Conservation (phyloP, 2,797 vertebrate species). For the Enteromius fasciolatus region DNA sequence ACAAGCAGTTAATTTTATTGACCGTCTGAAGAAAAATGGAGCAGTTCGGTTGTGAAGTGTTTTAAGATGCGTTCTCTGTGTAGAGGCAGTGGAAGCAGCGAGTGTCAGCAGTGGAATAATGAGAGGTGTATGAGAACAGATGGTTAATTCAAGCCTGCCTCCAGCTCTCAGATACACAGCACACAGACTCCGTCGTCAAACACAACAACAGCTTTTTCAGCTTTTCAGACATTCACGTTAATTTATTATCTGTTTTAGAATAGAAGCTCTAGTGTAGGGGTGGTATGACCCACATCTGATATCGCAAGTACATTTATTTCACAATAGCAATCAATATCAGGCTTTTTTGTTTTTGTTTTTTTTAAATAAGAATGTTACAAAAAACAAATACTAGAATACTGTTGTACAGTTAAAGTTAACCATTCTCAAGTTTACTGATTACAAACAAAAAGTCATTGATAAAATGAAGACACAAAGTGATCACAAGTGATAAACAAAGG, state of each 20-base stretch:
- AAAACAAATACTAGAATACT: neutral
- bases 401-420: neutral
- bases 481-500: neutral
- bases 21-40: neutral
- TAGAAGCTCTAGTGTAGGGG: neutral
- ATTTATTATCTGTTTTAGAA: neutral
- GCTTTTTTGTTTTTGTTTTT: too few species aligned
- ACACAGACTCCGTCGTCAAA: constrained; percentile 9
- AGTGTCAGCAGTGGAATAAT: constrained; percentile 62
- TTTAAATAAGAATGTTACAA: neutral
- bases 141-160: constrained; percentile 60
- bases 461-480: neutral
- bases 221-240: neutral
- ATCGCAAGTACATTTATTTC: neutral
- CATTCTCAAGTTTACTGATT: neutral
- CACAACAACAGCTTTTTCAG: constrained; percentile 17
- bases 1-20: neutral
- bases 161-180: constrained; percentile 45
- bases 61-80: constrained; percentile 42
- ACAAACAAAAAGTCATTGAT: neutral
- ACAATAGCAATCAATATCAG: neutral
- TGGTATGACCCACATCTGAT: neutral
- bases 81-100: constrained; percentile 53
- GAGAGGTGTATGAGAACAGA: constrained; percentile 65
- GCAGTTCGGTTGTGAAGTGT: constrained; percentile 17